Base-by-base conservation (phyloP, 2,888 invertebrate species). In the Theretra japonica region DNA sequence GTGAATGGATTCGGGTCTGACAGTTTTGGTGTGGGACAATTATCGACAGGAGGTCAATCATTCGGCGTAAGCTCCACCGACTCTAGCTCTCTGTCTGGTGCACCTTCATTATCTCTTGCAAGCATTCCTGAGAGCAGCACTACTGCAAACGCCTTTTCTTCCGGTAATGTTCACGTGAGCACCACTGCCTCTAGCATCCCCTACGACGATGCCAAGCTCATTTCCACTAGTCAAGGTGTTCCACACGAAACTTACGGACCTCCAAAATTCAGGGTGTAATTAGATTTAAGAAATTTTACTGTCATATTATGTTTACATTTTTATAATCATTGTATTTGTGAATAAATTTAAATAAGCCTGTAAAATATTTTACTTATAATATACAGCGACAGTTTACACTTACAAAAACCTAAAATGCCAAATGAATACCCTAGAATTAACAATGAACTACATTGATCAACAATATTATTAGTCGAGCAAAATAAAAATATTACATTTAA, bases 161-260 rank as follows among this genome's bases (percentile, higher is more conserved):
- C 76, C 48, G 58, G 57, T 11, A 62, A 30, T 50, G 59, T 59
- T 53, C 72, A 73, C 0, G 74, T 81, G 72, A 77, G 79, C 75
- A 77, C 82, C 75, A 77, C 81, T 11, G 73, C 79, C 33, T 78
- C 82, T 21, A 79, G 75, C 77, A 5, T 76, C 75, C 78, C 76
- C 69, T 88, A 79, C 70, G 85, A 86, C 19, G 78, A 79, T 59
- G 69, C 80, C 58, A 87, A 82, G 76, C 76, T 82, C n/a, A 81
- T 92, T 72, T 84, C 90, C 68, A 87, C 91, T 85, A 90, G 88
- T 87, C 94, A 93, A 80, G 91, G 92, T 70, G 80, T 93, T 65
- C 94, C 94, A 69, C 90, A 93, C 74, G 90, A 92, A 88, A 85
- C 88, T 50, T 94, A 94, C 74, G 94, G 94, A 77, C 77, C 85